A percentile compares a stretch with the other conserved stretches of the same genome.
Evolutionary conservation across 2,888 invertebrate species (phyloP).

Genomic region (Odontothrips loti): DNA sequence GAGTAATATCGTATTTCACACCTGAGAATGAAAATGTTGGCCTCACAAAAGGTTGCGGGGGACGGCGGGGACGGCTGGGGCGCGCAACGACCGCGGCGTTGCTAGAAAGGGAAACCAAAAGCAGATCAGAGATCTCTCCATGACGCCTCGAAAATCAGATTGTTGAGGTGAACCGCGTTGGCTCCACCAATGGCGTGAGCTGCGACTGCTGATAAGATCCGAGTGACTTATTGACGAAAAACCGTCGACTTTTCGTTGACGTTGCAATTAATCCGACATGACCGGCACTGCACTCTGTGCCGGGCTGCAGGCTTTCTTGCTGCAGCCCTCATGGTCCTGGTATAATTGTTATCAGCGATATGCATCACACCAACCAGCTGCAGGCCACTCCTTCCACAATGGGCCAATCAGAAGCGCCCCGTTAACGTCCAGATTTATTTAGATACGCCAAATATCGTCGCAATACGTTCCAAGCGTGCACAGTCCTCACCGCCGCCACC

Average conservation of each 20-base stretch:
- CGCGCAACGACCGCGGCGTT: not conserved
- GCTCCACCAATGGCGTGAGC: too few species aligned
- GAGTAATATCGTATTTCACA: constrained; percentile 23
- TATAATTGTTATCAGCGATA: not conserved
- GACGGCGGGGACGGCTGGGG: not conserved
- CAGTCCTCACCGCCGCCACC: not conserved
- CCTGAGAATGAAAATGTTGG: constrained; percentile 5
- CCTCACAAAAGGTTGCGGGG: not conserved
- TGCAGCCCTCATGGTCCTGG: not conserved
- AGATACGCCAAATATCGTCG: constrained; percentile 5
- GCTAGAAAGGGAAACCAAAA: not conserved
- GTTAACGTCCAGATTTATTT: constrained; percentile 25
- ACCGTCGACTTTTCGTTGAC: too few species aligned
- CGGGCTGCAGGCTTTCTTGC: too few species aligned
- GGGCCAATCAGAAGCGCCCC: constrained; percentile 18
- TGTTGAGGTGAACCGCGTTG: too few species aligned
- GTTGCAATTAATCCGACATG: too few species aligned
- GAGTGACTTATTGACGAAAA: too few species aligned
- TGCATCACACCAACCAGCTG: not conserved
- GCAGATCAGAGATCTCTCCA: not conserved
- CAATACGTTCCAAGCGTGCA: not conserved
- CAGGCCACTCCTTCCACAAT: not conserved
- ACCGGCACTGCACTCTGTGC: too few species aligned
- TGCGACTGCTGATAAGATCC: too few species aligned
- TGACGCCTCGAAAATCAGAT: too few species aligned